Percentiles rank a stretch among this genome's conserved stretches.
phyloP scores from a whole-genome alignment of 2,888 invertebrate species.

The Lasiommata megera region DNA sequence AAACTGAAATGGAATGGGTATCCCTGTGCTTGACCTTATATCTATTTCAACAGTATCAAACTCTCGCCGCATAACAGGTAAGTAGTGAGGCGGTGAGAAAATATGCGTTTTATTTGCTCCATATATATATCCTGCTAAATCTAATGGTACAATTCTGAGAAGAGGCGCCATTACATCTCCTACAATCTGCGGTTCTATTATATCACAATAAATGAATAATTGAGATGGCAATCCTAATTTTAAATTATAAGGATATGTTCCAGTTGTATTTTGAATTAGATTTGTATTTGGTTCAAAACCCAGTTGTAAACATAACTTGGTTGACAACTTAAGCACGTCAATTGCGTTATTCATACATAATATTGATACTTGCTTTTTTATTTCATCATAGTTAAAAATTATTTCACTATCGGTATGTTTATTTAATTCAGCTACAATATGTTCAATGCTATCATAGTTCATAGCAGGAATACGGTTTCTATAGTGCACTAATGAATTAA shows the following conservation, averaged over 20 bases:
- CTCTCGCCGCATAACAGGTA: slow-evolving; percentile 39
- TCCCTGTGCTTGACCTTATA: slow-evolving; percentile 37
- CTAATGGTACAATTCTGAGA: slow-evolving; percentile 11
- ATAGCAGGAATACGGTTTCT: background rate
- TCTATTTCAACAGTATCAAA: slow-evolving; percentile 41
- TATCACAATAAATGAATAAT: too few relatives aligned
- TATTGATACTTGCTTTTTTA: too few relatives aligned
- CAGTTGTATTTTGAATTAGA: too few relatives aligned
- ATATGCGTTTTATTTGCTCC: slow-evolving; percentile 25
- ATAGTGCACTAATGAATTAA: too few relatives aligned
- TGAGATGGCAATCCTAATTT: too few relatives aligned
- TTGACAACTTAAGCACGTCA: background rate
- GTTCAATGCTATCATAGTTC: slow-evolving; percentile 7
- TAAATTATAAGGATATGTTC: too few relatives aligned
- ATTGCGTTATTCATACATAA: background rate
- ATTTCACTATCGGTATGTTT: background rate
- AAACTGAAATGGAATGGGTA: slow-evolving; percentile 39
- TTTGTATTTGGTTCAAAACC: too few relatives aligned
- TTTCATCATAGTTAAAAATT: background rate
- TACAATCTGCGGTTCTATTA: too few relatives aligned
- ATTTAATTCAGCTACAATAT: background rate
- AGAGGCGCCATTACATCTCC: background rate
- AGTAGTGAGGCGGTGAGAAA: slow-evolving; percentile 35
- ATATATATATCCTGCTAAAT: slow-evolving; percentile 32
- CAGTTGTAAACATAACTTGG: too few relatives aligned